phyloP scores from a whole-genome alignment of 2,113 vertebrate species.

The Henicopernis longicauda region DNA sequence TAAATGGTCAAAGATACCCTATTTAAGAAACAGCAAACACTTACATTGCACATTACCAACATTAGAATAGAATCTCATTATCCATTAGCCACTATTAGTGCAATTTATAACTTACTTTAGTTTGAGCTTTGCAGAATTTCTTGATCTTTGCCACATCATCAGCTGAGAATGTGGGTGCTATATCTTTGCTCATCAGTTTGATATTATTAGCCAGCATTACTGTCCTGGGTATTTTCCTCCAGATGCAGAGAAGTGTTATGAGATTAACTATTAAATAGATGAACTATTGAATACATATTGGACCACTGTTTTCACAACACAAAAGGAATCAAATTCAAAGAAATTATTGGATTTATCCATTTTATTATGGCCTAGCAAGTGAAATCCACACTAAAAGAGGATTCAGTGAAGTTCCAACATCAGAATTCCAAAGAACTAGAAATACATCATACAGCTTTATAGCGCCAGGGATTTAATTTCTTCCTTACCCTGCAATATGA shows the following conservation, averaged over 20 bases:
- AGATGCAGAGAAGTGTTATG: conserved; percentile 39
- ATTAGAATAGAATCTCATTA: conserved; percentile 72
- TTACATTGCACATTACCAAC: conserved; percentile 72
- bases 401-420: neutral
- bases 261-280: conserved; percentile 49
- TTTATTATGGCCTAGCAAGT: neutral
- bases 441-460: neutral
- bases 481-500: accelerated
- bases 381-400: neutral
- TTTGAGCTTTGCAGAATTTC: conserved; percentile 81
- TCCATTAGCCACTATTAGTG: conserved; percentile 61
- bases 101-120: conserved; percentile 74
- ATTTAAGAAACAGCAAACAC: conserved; percentile 75
- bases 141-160: conserved; percentile 80
- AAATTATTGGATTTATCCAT: neutral
- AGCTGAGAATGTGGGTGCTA: conserved; percentile 69
- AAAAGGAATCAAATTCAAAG: neutral
- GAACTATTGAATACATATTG: conserved; percentile 63
- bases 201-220: conserved; percentile 71
- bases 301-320: conserved; percentile 36
- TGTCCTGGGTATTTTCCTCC: conserved; percentile 50
- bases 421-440: neutral
- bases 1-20: conserved; percentile 83
- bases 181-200: conserved; percentile 81
- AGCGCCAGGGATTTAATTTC: accelerated